Evolutionary conservation across 2,113 vertebrate species (phyloP), one percentile per base, ranked within the genome.

Genomic region (Ranitomeya variabilis): DNA sequence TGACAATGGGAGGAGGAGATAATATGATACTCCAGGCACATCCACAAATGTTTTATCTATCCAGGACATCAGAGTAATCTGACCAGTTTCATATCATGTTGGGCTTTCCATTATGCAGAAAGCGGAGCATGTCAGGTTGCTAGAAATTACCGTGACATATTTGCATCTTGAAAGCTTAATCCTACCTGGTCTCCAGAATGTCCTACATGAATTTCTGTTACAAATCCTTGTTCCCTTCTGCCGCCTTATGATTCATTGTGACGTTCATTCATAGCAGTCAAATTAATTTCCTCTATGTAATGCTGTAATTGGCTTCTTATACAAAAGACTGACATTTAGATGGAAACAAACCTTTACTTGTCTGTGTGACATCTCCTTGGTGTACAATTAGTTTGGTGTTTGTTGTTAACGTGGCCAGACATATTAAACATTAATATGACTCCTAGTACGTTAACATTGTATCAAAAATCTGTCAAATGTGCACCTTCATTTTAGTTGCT

Each of bases 41-140:
- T 66, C 67, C 78, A 80, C 86, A 55, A 79, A 52, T 67, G 86
- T 79, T 80, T 37, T 86, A 86, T 87, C 86, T 80, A 87, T 87
- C 69, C 60, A 87, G 86, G 76, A 80, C 60, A 87, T 79, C 86
- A 2, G 85, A 14, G 85, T 80, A 79, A 80, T 78, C 45, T 79
- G 74, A 80, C 86, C 62, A 69, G 26, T 80, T 87, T 80, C 51
- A 87, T 80, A 87, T 67, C 62, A 78, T 79, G 59, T 79, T 66
- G 51, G 66, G 74, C 21, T 86, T 85, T 2, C 16, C 66, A 31
- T 26, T 78, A 23, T 26, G 80, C 15, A 69, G 64, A 87, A 79
- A 80, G 77, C n/a, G 16, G 11, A 80, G 15, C 52, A 73, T 21
- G 52, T 76, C 67, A 54, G 67, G 59, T 54, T 69, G 26, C 55